Percentiles rank a stretch among this genome's conserved stretches.
Conservation (phyloP, 2,888 invertebrate species). For the Lydus trimaculatus region DNA sequence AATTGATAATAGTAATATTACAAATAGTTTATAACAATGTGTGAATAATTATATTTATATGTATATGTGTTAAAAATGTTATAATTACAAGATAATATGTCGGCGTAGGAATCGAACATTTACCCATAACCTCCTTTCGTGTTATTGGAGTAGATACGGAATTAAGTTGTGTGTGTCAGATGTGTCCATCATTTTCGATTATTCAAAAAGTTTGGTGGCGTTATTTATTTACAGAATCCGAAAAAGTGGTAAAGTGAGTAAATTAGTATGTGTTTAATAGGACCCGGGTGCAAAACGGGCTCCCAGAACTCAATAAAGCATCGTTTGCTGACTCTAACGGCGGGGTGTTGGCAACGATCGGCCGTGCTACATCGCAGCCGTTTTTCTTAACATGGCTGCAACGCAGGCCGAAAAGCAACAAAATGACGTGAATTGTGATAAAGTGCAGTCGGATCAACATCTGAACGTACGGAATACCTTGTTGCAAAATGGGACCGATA, state of each 20-base stretch:
- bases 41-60: slow-evolving; percentile 19
- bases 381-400: slow-evolving; percentile 78
- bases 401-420: slow-evolving; percentile 85
- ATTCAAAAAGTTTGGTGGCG: slow-evolving; percentile 60
- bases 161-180: slow-evolving; percentile 77
- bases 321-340: slow-evolving; percentile 60
- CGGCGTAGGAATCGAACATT: slow-evolving; percentile 75
- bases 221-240: slow-evolving; percentile 56
- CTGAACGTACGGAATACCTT: slow-evolving; percentile 73
- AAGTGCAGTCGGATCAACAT: slow-evolving; percentile 71
- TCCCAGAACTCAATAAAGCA: slow-evolving; percentile 59
- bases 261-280: slow-evolving; percentile 63
- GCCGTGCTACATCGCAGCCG: slow-evolving; percentile 62
- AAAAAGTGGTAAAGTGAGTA: slow-evolving; percentile 56
- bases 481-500: slow-evolving; percentile 82
- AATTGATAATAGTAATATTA: neutral
- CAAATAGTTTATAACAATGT: slow-evolving; percentile 9
- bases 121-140: slow-evolving; percentile 80
- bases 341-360: slow-evolving; percentile 70
- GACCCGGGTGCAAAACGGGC: slow-evolving; percentile 56
- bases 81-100: slow-evolving; percentile 52
- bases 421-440: slow-evolving; percentile 74
- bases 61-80: slow-evolving; percentile 39
- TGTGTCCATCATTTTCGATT: slow-evolving; percentile 65
- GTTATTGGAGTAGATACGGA: slow-evolving; percentile 79